Conservation (phyloP, 35 echinoderm and acorn worm genomes). For the Patiria miniata region DNA sequence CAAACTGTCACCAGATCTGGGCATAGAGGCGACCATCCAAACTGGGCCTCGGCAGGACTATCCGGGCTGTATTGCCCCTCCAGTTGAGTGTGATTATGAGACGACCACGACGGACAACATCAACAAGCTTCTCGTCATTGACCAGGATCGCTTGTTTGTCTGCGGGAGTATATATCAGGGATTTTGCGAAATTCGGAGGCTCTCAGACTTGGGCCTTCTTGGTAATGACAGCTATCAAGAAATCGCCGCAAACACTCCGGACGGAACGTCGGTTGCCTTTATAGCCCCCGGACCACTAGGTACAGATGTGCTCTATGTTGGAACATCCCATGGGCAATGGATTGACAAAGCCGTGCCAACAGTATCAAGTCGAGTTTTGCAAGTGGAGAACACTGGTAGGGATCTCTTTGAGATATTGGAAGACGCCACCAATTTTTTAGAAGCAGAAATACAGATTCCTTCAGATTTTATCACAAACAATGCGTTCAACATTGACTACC, state of each 20-base stretch:
- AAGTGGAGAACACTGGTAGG: neutral
- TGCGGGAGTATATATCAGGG: constrained; percentile 90
- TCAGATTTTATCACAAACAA: neutral
- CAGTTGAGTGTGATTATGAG: neutral
- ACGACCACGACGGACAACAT: constrained; percentile 59
- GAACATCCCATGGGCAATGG: constrained; percentile 49
- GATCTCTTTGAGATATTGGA: constrained; percentile 21
- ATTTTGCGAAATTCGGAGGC: constrained; percentile 57
- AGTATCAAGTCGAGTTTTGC: constrained; percentile 53
- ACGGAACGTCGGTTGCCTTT: constrained; percentile 68
- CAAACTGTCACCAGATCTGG: constrained; percentile 69
- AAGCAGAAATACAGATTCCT: constrained; percentile 54
- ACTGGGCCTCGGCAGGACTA: constrained; percentile 73
- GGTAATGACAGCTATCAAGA: constrained; percentile 74
- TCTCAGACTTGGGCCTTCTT: constrained; percentile 32
- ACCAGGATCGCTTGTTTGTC: constrained; percentile 54
- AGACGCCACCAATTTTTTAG: neutral
- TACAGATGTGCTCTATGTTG: constrained; percentile 76
- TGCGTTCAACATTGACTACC: constrained; percentile 76
- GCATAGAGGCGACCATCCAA: constrained; percentile 5
- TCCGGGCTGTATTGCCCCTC: constrained; percentile 63
- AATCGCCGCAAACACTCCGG: constrained; percentile 57
- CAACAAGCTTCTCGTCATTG: constrained; percentile 70
- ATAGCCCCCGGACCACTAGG: constrained; percentile 39
- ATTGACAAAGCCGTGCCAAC: constrained; percentile 62